These are phyloP conservation scores for Hipparchia semele DNA, from an alignment of 2,888 invertebrate genomes.

Conservation along the genomic window DNA sequence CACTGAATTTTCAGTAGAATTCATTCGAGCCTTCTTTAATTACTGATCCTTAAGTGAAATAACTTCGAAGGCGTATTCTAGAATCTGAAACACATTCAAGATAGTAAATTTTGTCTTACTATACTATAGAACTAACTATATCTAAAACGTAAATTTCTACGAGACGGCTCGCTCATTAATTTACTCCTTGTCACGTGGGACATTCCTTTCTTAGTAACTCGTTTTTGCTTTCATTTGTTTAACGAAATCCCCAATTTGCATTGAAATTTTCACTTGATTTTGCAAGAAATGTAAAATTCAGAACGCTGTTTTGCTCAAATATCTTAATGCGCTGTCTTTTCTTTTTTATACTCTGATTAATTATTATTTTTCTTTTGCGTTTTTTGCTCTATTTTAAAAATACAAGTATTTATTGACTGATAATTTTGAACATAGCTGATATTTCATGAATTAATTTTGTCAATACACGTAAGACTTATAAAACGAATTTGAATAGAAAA, in stretches of 20 bases:
- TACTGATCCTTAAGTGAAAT: not conserved
- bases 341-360: not conserved
- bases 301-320: not conserved
- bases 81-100: slow-evolving; percentile 13
- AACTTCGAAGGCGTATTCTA: not conserved
- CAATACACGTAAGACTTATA: too few species aligned
- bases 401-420: too few species aligned
- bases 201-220: slow-evolving; percentile 77
- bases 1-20: too few species aligned
- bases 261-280: not conserved
- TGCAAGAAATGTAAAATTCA: slow-evolving; percentile 4
- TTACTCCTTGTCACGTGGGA: slow-evolving; percentile 72
- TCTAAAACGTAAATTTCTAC: slow-evolving; percentile 68
- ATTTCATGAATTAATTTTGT: too few species aligned
- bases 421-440: too few species aligned
- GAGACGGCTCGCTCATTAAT: slow-evolving; percentile 71
- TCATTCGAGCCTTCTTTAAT: not conserved
- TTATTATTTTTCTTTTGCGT: too few species aligned
- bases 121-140: not conserved
- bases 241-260: slow-evolving; percentile 12
- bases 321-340: not conserved
- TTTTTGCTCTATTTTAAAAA: too few species aligned
- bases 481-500: too few species aligned
- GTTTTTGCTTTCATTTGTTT: slow-evolving; percentile 24
- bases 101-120: slow-evolving; percentile 13